These are phyloP conservation scores for Orgyia antiqua DNA, from an alignment of 2,888 invertebrate genomes.

Conservation along the genomic window DNA sequence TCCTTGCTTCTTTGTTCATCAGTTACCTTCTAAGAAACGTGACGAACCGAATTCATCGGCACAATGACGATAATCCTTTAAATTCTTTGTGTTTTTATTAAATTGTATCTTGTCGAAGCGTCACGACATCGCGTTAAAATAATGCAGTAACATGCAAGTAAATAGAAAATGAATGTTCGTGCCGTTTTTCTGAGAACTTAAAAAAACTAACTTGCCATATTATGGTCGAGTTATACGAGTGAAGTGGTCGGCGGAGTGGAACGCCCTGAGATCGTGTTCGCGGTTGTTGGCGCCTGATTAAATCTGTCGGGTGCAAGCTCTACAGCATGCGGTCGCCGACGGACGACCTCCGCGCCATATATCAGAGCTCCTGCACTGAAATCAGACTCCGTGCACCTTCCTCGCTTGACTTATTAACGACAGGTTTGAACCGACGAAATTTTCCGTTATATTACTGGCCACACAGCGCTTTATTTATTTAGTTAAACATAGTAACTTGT, in stretches of 20 bases:
- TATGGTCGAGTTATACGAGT: constrained; percentile 24
- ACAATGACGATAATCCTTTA: neutral
- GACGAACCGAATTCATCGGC: constrained; percentile 38
- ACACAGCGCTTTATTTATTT: constrained; percentile 10
- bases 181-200: constrained; percentile 16
- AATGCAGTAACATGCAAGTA: constrained; percentile 15
- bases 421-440: constrained; percentile 13
- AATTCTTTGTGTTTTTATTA: neutral
- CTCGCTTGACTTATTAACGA: constrained; percentile 23
- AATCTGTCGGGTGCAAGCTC: constrained; percentile 52
- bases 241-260: constrained; percentile 38
- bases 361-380: constrained; percentile 8
- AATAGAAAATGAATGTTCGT: constrained; percentile 27
- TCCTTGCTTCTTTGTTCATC: constrained; percentile 43
- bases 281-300: constrained; percentile 52
- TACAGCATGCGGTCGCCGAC: constrained; percentile 36
- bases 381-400: constrained; percentile 17
- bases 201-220: constrained; percentile 18
- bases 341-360: constrained; percentile 17
- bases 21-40: constrained; percentile 43
- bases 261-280: constrained; percentile 47
- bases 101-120: constrained; percentile 15
- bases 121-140: constrained; percentile 12
- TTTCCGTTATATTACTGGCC: constrained; percentile 1
- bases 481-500: too few species aligned